A percentile compares a stretch with the other conserved stretches of the same genome.
phyloP scores from a whole-genome alignment of 2,797 vertebrate genomes.

The Danio aesculapii region DNA sequence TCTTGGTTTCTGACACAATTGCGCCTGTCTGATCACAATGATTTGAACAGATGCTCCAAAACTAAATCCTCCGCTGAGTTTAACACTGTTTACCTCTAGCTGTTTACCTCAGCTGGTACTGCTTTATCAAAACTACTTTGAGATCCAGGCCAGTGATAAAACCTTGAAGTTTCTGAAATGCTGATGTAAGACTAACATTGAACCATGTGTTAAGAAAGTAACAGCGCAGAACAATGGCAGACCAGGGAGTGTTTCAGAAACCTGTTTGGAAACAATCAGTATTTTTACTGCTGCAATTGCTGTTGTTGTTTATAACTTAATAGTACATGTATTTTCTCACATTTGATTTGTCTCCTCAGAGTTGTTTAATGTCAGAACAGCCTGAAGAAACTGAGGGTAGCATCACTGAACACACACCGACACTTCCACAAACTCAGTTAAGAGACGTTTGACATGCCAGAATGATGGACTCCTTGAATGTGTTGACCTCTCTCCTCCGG shows the following conservation, averaged over 20 bases:
- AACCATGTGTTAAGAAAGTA: background rate
- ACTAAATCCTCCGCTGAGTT: conserved; percentile 77
- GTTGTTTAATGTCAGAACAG: background rate
- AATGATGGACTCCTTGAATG: conserved; percentile 77
- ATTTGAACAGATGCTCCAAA: conserved; percentile 89
- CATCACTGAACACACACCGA: conserved; percentile 14
- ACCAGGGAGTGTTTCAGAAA: background rate
- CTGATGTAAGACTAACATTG: conserved; percentile 57
- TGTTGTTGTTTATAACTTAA: background rate
- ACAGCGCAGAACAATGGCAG: background rate
- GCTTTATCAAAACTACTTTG: conserved; percentile 80
- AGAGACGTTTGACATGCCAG: conserved; percentile 70
- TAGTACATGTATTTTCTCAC: background rate
- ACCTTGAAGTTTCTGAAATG: conserved; percentile 29
- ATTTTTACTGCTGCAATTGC: background rate
- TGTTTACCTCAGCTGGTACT: conserved; percentile 87
- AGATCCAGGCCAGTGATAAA: conserved; percentile 59
- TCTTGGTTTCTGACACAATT: conserved; percentile 74
- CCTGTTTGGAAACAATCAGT: background rate
- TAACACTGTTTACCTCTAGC: conserved; percentile 86
- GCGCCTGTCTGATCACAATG: conserved; percentile 82
- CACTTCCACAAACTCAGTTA: conserved; percentile 50
- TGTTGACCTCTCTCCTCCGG: conserved; percentile 76
- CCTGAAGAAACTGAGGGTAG: background rate
- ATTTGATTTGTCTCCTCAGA: background rate